Conservation (phyloP, 2,113 vertebrate species). For the Desmodus rotundus region DNA sequence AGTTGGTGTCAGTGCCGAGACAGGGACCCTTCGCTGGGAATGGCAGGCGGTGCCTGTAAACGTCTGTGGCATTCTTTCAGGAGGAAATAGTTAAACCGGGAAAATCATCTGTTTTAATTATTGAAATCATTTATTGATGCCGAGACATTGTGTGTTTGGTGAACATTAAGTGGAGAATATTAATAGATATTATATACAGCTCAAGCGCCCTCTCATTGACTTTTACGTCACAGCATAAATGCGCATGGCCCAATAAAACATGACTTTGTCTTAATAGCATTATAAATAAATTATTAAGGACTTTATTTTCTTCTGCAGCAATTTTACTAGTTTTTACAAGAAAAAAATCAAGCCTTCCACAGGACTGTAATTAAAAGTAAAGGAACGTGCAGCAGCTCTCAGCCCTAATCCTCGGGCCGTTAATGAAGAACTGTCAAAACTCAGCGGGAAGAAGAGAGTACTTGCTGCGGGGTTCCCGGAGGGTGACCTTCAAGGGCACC, state of each 20-base stretch:
- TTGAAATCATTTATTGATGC: constrained; percentile 49
- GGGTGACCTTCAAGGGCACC: neutral
- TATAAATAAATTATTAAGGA: constrained; percentile 65
- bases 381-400: neutral
- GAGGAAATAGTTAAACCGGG: neutral
- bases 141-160: constrained; percentile 40
- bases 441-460: neutral
- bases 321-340: constrained; percentile 22
- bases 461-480: neutral
- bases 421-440: neutral
- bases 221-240: neutral
- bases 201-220: constrained; percentile 9
- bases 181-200: constrained; percentile 25
- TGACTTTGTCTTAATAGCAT: constrained; percentile 40
- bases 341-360: neutral
- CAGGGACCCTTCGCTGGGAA: neutral
- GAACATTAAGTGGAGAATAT: constrained; percentile 41
- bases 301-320: constrained; percentile 15
- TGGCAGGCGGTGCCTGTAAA: neutral
- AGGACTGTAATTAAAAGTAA: constrained; percentile 58
- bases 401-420: neutral
- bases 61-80: neutral
- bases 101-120: constrained; percentile 46
- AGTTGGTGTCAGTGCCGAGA: neutral
- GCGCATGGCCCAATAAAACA: neutral